These are phyloP conservation scores for Drosophila bifasciata DNA, from an alignment of 1,140 invertebrate species.

Conservation along the genomic window DNA sequence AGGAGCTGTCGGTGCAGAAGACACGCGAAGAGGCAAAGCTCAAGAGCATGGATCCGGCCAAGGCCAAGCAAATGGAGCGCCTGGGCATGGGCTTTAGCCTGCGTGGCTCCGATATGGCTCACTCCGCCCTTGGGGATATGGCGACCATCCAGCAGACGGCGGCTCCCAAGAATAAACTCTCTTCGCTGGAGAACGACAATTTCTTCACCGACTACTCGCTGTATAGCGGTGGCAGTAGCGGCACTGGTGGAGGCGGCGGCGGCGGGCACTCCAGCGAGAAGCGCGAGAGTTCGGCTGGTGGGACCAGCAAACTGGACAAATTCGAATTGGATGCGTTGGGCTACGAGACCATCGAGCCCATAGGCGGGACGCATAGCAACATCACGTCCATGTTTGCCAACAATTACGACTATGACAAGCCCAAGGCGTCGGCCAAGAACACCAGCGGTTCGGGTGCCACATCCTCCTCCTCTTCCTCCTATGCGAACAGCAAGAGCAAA, in stretches of 20 bases:
- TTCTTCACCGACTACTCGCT: conserved; percentile 84
- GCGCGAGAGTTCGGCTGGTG: conserved; percentile 34
- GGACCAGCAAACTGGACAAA: conserved; percentile 70
- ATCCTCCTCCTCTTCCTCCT: neutral
- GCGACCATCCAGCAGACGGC: conserved; percentile 92
- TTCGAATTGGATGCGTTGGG: conserved; percentile 77
- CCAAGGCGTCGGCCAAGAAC: conserved; percentile 35
- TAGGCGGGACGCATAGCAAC: conserved; percentile 72
- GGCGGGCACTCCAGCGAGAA: conserved; percentile 45
- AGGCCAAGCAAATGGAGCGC: conserved; percentile 94
- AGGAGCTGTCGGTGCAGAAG: conserved; percentile 91
- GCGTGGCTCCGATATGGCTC: conserved; percentile 88
- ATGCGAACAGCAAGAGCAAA: conserved; percentile 40
- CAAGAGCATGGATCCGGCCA: conserved; percentile 91
- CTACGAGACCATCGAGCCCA: conserved; percentile 82
- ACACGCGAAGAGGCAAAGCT: conserved; percentile 92
- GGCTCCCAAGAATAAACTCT: conserved; percentile 75
- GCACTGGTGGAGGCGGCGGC: neutral
- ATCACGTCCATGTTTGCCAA: conserved; percentile 79
- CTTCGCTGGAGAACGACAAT: conserved; percentile 60
- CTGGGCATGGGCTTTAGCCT: conserved; percentile 92
- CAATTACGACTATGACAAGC: conserved; percentile 52
- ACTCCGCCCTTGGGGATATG: conserved; percentile 97
- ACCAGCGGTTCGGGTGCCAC: neutral
- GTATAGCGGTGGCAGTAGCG: conserved; percentile 49